Percentiles rank a stretch among this genome's conserved stretches.
Evolutionary conservation across 2,888 invertebrate species (phyloP).

Genomic region (Hirtodrosophila duncani): DNA sequence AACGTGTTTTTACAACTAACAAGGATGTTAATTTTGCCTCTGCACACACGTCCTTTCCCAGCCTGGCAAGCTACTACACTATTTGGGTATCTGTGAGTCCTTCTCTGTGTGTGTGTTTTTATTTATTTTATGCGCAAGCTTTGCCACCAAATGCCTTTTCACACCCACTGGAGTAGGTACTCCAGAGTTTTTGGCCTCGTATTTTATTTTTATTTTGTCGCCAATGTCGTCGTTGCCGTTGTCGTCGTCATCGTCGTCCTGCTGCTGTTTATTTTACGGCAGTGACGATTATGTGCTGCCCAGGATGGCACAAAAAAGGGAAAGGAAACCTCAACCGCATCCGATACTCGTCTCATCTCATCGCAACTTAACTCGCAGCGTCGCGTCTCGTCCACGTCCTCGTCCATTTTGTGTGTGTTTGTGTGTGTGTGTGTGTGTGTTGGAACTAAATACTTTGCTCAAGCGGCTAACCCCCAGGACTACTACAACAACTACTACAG

Average conservation of each 20-base stretch:
- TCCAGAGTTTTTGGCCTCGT: constrained; percentile 39
- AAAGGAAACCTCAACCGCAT: constrained; percentile 70
- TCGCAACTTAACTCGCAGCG: too few relatives aligned
- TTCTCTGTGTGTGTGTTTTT: constrained; percentile 29
- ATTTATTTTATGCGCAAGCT: constrained; percentile 59
- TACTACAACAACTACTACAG: constrained; percentile 9
- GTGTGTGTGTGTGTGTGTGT: too few relatives aligned
- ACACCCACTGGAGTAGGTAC: constrained; percentile 60
- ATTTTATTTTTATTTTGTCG: constrained; percentile 71
- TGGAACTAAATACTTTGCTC: constrained; percentile 72
- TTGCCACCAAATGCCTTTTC: constrained; percentile 66
- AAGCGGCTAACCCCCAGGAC: constrained; percentile 44
- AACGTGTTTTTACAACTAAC: constrained; percentile 75
- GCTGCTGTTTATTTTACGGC: constrained; percentile 71
- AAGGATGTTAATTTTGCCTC: constrained; percentile 75
- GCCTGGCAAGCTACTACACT: constrained; percentile 14
- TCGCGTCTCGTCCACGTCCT: constrained; percentile 11
- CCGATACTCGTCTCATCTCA: constrained; percentile 68
- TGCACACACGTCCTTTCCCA: constrained; percentile 42
- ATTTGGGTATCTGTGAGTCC: constrained; percentile 21
- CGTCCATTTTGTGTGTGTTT: constrained; percentile 73
- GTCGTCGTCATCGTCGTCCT: too few relatives aligned
- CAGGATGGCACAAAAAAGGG: constrained; percentile 16
- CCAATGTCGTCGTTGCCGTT: constrained; percentile 47
- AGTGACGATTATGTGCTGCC: constrained; percentile 61